These are phyloP conservation scores for Brevimyrus niger DNA, from an alignment of 2,113 vertebrate species.

Conservation along the genomic window DNA sequence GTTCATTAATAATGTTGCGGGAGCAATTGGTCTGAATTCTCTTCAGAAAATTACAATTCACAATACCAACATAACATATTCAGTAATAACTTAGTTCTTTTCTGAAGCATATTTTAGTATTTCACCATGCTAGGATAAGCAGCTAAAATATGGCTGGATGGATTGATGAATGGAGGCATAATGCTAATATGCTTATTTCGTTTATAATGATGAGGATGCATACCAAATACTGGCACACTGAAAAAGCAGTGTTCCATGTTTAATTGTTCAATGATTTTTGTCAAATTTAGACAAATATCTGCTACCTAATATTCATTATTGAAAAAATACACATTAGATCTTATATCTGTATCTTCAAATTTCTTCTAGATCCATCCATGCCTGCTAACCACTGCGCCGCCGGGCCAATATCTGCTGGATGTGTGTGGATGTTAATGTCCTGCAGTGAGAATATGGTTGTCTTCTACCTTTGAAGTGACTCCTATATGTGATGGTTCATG, in stretches of 20 bases:
- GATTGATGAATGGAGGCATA: neutral
- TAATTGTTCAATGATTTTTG: neutral
- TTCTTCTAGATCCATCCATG: neutral
- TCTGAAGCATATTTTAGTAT: neutral
- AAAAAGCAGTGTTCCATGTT: neutral
- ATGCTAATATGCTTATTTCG: neutral
- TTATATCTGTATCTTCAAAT: neutral
- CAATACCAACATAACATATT: neutral
- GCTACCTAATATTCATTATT: neutral
- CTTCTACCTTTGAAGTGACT: neutral
- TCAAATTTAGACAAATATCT: neutral
- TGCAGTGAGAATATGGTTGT: neutral
- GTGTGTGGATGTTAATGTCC: neutral
- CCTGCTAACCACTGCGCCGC: neutral
- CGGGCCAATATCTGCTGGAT: neutral
- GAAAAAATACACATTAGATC: neutral
- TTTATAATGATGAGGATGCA: neutral
- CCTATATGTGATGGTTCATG: neutral
- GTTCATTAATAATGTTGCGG: neutral
- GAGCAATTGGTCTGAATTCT: neutral
- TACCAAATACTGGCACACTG: neutral
- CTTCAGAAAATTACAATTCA: neutral
- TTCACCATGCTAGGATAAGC: neutral
- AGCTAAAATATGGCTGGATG: neutral
- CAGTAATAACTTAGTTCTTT: neutral